Evolutionary conservation across 2,113 vertebrate species (phyloP).

Genomic region (Lichenostomus cassidix): DNA sequence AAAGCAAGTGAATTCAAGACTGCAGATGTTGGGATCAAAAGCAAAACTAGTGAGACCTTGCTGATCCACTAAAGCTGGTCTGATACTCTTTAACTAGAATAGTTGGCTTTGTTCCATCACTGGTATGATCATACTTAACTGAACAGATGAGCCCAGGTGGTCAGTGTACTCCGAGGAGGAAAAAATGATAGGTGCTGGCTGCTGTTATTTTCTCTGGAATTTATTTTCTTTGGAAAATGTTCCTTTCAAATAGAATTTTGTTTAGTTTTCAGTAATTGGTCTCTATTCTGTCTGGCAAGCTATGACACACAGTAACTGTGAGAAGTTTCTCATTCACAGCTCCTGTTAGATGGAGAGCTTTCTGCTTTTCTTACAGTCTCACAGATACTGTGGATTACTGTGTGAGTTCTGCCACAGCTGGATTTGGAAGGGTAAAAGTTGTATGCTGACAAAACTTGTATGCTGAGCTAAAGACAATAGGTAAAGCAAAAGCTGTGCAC

Average conservation of each 20-base stretch:
- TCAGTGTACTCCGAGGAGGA: not conserved
- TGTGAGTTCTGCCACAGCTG: not conserved
- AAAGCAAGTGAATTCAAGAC: not conserved
- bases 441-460: not conserved
- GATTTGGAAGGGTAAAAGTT: not conserved
- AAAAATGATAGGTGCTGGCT: not conserved
- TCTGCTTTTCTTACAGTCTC: not conserved
- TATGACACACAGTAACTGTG: not conserved
- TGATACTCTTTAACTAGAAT: not conserved
- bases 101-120: not conserved
- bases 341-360: not conserved
- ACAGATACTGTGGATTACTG: not conserved
- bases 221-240: not conserved
- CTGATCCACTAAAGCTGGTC: not conserved
- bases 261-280: not conserved
- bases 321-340: not conserved
- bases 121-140: not conserved
- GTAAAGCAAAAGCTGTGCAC: not conserved
- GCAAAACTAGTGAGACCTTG: not conserved
- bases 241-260: not conserved
- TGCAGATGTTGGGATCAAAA: not conserved
- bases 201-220: not conserved
- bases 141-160: not conserved
- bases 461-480: not conserved
- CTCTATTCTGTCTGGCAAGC: not conserved